Evolutionary conservation across 2,797 vertebrate species (phyloP).

Genomic region (Crenichthys baileyi): DNA sequence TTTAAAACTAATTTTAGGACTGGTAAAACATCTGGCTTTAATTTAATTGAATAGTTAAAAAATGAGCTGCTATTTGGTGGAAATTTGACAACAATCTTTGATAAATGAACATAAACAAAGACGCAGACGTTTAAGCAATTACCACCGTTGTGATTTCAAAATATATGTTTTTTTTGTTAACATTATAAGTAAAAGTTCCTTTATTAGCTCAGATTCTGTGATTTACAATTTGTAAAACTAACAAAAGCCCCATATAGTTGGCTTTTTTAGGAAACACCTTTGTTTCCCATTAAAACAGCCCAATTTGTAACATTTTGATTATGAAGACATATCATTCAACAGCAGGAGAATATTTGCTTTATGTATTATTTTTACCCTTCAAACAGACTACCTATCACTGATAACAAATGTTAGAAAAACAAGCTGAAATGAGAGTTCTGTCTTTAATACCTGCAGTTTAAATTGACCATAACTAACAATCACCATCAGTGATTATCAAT

Average conservation of each 20-base stretch:
- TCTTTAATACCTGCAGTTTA: constrained; percentile 41
- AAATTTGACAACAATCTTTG: constrained; percentile 16
- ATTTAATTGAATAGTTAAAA: constrained; percentile 17
- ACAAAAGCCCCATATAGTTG: constrained; percentile 3
- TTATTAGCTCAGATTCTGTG: constrained; percentile 11
- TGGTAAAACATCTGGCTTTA: neutral
- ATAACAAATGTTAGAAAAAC: constrained; percentile 56
- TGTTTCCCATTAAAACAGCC: constrained; percentile 6
- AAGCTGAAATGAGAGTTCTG: constrained; percentile 38
- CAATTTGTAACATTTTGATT: constrained; percentile 5
- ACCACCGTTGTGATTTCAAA: neutral
- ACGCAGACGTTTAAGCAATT: constrained; percentile 39
- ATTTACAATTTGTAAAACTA: constrained; percentile 35
- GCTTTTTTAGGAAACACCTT: neutral
- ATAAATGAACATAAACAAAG: constrained; percentile 43
- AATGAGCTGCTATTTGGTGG: constrained; percentile 18
- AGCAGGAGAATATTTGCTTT: constrained; percentile 19
- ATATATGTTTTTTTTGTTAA: constrained; percentile 10
- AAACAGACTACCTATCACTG: constrained; percentile 19
- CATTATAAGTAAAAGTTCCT: constrained; percentile 33
- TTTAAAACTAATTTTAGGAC: neutral
- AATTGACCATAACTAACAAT: constrained; percentile 62
- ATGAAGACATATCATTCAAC: constrained; percentile 25
- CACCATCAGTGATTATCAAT: constrained; percentile 46
- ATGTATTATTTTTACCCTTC: constrained; percentile 34